These are phyloP conservation scores for Argyrosomus japonicus DNA, from an alignment of 2,113 vertebrate species.

Conservation along the genomic window DNA sequence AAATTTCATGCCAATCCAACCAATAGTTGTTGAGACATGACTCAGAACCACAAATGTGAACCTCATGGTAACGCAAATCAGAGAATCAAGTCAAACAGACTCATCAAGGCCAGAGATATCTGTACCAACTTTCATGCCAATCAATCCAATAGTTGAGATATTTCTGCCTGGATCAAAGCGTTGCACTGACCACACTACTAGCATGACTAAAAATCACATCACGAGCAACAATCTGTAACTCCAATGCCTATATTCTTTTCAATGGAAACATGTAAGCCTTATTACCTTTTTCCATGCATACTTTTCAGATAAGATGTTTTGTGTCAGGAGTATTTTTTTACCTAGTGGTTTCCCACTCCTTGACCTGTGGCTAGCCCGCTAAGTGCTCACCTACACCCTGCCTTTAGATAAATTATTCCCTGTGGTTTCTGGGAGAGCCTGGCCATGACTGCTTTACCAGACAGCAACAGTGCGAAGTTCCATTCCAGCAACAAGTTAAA, in stretches of 20 bases:
- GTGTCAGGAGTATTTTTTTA: constrained; percentile 14
- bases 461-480: constrained; percentile 14
- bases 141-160: neutral
- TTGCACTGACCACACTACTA: neutral
- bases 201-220: neutral
- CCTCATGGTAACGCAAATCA: neutral
- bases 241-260: neutral
- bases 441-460: constrained; percentile 18
- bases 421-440: constrained; percentile 31
- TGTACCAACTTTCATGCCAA: too few relatives aligned
- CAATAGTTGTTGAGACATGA: too few relatives aligned
- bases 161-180: neutral
- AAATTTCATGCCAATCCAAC: neutral
- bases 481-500: neutral
- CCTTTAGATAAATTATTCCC: constrained; percentile 35
- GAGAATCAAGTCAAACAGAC: neutral
- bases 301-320: constrained; percentile 9
- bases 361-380: constrained; percentile 33
- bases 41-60: neutral
- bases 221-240: neutral
- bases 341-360: constrained; percentile 40
- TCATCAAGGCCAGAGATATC: neutral
- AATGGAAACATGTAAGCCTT: neutral
- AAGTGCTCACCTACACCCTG: constrained; percentile 44
- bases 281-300: neutral